Base-by-base conservation (phyloP, 2,113 vertebrate species). In the Coturnix japonica region DNA sequence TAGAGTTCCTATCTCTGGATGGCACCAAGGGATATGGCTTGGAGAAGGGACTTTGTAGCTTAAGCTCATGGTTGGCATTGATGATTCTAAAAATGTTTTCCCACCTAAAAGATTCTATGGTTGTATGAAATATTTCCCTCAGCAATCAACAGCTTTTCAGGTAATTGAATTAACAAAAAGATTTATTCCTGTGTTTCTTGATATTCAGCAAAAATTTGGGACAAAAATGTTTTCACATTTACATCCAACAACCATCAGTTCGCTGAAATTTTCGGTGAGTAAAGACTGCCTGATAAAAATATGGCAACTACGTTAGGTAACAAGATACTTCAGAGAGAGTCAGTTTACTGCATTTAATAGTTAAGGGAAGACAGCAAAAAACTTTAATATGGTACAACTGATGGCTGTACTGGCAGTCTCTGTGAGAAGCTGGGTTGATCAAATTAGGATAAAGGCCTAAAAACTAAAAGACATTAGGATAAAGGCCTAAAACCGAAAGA, bases 271-370 rank as follows among this genome's bases (percentile, higher is more conserved):
- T 87, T 5, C 61, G 43, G 5, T 23, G 47, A 76, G 21, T 76
- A 60, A 77, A 41, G 33, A 39, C 37, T 67, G 51, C 35, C 60
- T 92, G 56, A 72, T 83, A 37, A 82, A 94, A 87, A 83, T 76
- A n/a, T 57, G 94, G n/a, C 35, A 81, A 54, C 89, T 87, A 26
- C 37, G 88, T 91, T 80, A 67, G 43, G 66, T 90, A 90, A 65
- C 51, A 87, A 59, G 28, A 56, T 77, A 61, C 13, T 80, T 26
- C 64, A 33, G 13, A 84, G 43, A 81, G 39, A 85, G 19, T 4
- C 28, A 16, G 43, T 61, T 61, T 71, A 85, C 65, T 53, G 13
- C 51, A 71, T 92, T 82, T 87, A 76, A n/a, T 20, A 81, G 23
- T 80, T 89, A 73, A 47, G 39, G 6, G 26, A 82, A 13, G 19